phyloP scores from a whole-genome alignment of 2,888 invertebrate species.

The Aspidiotus destructor region DNA sequence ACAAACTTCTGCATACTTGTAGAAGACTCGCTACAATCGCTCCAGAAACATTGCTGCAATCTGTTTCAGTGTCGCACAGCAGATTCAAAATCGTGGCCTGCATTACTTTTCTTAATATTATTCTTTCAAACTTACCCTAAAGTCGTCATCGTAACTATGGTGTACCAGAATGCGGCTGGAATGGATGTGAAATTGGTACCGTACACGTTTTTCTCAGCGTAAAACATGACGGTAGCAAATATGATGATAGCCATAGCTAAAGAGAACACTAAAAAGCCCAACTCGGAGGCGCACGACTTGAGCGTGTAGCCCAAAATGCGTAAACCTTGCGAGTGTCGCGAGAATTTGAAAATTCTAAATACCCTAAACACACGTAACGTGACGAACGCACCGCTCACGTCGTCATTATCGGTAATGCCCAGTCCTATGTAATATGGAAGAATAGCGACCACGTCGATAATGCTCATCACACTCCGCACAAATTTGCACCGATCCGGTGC shows the following conservation, averaged over 20 bases:
- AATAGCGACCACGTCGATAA: slow-evolving; percentile 99
- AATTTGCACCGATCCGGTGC: slow-evolving; percentile 98
- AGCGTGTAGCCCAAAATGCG: slow-evolving; percentile 98
- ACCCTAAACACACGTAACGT: slow-evolving; percentile 97
- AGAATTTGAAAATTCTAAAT: slow-evolving; percentile 99
- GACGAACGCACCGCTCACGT: slow-evolving; percentile 97
- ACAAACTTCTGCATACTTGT: too few species aligned
- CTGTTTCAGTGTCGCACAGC: too few species aligned
- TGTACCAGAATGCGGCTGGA: slow-evolving; percentile 99
- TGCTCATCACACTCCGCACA: slow-evolving; percentile 95
- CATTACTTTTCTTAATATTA: too few species aligned
- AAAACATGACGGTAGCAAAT: slow-evolving; percentile 99
- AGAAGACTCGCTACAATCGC: too few species aligned
- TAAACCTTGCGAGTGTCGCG: slow-evolving; percentile 96
- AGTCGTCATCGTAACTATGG: slow-evolving; percentile 99
- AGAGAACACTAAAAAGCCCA: slow-evolving; percentile 98
- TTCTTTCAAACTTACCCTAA: slow-evolving; percentile 69
- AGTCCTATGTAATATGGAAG: slow-evolving; percentile 98
- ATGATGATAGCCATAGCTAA: slow-evolving; percentile 99
- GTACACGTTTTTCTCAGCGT: slow-evolving; percentile 97
- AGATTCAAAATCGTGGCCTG: too few species aligned
- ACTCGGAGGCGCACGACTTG: slow-evolving; percentile 96
- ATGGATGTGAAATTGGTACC: slow-evolving; percentile 98
- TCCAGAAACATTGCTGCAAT: too few species aligned
- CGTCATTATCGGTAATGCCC: slow-evolving; percentile 94